phyloP scores from a whole-genome alignment of 1,140 invertebrate species.

The Platorchestia sp. region DNA sequence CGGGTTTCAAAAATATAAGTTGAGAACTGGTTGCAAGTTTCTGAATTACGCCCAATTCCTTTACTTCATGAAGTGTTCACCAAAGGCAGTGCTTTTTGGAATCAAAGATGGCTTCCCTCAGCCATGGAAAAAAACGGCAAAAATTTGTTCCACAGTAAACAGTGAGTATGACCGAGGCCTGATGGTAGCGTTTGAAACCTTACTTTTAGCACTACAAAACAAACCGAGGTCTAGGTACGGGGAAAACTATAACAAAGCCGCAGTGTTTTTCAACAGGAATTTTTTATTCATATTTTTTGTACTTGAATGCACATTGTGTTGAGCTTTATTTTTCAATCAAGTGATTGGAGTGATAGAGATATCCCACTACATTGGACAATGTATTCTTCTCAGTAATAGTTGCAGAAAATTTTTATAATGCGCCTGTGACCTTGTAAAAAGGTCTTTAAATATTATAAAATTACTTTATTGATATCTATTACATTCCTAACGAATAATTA shows the following conservation, averaged over 20 bases:
- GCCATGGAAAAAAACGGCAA: neutral
- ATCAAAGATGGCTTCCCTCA: neutral
- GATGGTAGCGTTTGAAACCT: neutral
- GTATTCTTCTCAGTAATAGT: neutral
- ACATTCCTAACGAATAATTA: too few species aligned
- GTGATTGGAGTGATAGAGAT: neutral
- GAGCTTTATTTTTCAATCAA: neutral
- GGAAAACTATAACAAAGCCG: neutral
- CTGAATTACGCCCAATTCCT: neutral
- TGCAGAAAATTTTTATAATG: neutral
- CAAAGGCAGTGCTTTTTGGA: neutral
- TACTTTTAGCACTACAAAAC: neutral
- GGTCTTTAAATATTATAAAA: neutral
- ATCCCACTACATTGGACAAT: neutral
- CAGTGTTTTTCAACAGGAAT: neutral
- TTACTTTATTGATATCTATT: neutral
- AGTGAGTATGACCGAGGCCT: neutral
- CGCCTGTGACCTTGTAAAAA: neutral
- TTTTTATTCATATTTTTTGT: neutral
- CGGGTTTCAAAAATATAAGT: neutral
- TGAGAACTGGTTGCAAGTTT: neutral
- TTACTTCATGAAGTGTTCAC: neutral
- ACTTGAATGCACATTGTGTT: neutral
- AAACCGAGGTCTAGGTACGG: neutral
- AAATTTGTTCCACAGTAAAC: neutral